phyloP scores from a whole-genome alignment of 2,888 invertebrate genomes.

The Branchinecta sandiegonensis region DNA sequence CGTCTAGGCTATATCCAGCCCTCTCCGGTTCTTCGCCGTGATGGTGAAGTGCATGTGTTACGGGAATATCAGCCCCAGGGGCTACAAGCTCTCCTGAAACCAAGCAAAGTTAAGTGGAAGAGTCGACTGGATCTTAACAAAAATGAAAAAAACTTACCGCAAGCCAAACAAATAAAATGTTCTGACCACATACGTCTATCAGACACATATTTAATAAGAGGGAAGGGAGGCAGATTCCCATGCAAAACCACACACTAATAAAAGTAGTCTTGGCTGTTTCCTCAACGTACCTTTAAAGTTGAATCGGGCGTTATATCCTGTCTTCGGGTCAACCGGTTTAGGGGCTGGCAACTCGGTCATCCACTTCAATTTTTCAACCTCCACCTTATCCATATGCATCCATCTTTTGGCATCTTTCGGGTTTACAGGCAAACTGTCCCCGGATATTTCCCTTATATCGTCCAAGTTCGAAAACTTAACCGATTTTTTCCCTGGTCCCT shows the following conservation, averaged over 20 bases:
- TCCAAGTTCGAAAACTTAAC: slow-evolving; percentile 14
- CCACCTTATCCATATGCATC: slow-evolving; percentile 72
- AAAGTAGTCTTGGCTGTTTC: too few relatives aligned
- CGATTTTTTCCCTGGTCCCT: neutral
- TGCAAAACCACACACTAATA: too few relatives aligned
- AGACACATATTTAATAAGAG: too few relatives aligned
- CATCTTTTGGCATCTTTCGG: slow-evolving; percentile 40
- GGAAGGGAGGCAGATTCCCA: too few relatives aligned
- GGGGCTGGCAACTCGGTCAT: slow-evolving; percentile 51
- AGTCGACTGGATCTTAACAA: neutral
- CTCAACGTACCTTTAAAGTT: slow-evolving; percentile 49
- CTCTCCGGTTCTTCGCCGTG: slow-evolving; percentile 83
- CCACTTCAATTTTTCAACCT: slow-evolving; percentile 77
- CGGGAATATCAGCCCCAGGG: slow-evolving; percentile 47
- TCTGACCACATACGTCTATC: too few relatives aligned
- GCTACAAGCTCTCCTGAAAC: slow-evolving; percentile 50
- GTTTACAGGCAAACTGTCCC: slow-evolving; percentile 31
- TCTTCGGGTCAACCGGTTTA: slow-evolving; percentile 29
- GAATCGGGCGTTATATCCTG: slow-evolving; percentile 59
- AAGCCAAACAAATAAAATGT: too few relatives aligned
- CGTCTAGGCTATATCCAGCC: slow-evolving; percentile 79
- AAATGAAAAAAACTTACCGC: too few relatives aligned
- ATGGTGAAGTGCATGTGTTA: slow-evolving; percentile 58
- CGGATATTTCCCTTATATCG: slow-evolving; percentile 28
- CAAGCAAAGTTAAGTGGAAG: slow-evolving; percentile 24